Base-by-base conservation (phyloP, 2,113 vertebrate species). In the Callaeas wilsoni region DNA sequence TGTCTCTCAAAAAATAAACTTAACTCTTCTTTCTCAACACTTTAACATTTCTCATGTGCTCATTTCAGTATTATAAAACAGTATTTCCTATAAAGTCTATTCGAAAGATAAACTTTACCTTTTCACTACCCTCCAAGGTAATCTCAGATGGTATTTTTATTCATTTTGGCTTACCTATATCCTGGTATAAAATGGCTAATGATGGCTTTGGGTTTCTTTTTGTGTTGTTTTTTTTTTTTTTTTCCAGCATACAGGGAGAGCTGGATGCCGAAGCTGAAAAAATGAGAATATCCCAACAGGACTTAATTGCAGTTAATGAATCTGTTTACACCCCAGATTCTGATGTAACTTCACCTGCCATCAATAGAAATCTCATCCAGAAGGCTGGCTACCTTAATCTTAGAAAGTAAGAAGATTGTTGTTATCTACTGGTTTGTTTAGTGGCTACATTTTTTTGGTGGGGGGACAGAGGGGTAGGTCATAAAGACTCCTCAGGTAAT, bases 321-420 rank as follows among this genome's bases (percentile, higher is more conserved):
- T 97, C 98, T 0, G 97, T 99, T 90, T 99, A 99, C 60, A 99
- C 98, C 32, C 99, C 99, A 4, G 99, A 99, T 96, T 98, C 96
- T 19, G 98, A 99, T 77, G 96, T 84, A 8, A 96, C 98, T 32
- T 93, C 97, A 20, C 97, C 98, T 17, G 95, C 97, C 35, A 98
- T 99, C 97, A 99, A 99, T 84, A 99, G 99, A 95, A 99, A 98
- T 18, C 99, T 99, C 46, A 98, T 99, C 91, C 99, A 99, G 98
- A 99, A 99, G 97, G 98, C 99, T 32, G 99, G 99, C 60, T 99
- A 99, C 98, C 99, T 99, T 92, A 99, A 99, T 92, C 99, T 99
- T 79, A 98, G 99, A 96, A 99, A 98, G 99, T 99, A 98, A 98
- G 98, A 65, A 6, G 1, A 32, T 64, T 35, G 5, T 21, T 60